Evolutionary conservation across 2,888 invertebrate species (phyloP), one percentile per base, ranked within the genome.

Genomic region (Apamea epomidion): DNA sequence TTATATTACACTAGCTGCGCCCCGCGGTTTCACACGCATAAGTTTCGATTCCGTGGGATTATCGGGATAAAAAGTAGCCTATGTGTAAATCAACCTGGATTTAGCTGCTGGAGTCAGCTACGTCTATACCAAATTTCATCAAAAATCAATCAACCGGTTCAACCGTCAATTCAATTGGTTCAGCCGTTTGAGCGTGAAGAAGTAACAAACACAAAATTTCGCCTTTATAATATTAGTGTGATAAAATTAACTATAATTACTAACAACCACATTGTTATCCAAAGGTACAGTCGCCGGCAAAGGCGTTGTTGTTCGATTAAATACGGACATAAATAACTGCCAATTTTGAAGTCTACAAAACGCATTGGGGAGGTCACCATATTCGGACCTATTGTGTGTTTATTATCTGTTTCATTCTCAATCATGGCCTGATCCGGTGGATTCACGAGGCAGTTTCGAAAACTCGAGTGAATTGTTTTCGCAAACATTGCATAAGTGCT

Each of bases 301-400:
- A 72, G 81, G 62, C 21, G 29, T 67, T 76, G 85, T 48, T 25
- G 60, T 18, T 25, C 48, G 68, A 76, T 64, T 74, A 60, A 70
- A 60, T 29, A 62, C 54, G 48, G 54, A 69, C 67, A 79, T 78
- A 77, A 81, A 79, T 87, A 80, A 76, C 70, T 8, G 54, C 65
- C 74, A 45, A 69, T 76, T 83, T 71, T 78, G 48, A 80, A 76
- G 76, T 76, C 51, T 1, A 14, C 64, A 72, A 79, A 76, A 69
- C 60, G 21, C 65, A 70, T 62, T 77, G 18, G 73, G 62, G 76
- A 37, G 78, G 76, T 72, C 80, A 74, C 60, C 77, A 74, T 80
- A 64, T 76, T 60, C 14, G 64, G 25, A 76, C 6, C 89, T 78
- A 87, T 88, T 88, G 89, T 87, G 80, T 76, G 42, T 72, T 74